Base-by-base conservation (phyloP, 2,797 vertebrate species). In the Coranthus polyacanthus region DNA sequence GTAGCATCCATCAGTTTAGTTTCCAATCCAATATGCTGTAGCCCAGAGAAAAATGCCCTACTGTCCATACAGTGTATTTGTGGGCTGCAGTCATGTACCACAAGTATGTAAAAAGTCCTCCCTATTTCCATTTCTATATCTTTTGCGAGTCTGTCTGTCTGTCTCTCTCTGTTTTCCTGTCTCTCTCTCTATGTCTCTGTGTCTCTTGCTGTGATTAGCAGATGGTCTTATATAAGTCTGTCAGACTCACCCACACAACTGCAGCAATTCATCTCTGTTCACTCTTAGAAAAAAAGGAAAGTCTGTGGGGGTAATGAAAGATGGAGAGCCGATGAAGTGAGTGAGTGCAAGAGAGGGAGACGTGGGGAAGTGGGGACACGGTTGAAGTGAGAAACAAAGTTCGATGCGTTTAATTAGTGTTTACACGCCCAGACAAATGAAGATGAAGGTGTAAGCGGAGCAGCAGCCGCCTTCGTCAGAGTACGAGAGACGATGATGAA, bases 181-280 rank as follows among this genome's bases (percentile, higher is more conserved):
- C 18, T 56, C 3, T 68, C 10, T 53, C 34, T 55, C 58, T 62
- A 47, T n/a, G n/a, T 68, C 7, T 41, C 29, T 9, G 7, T 32
- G 29, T 32, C 41, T 65, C 64, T 75, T 69, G 53, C 62, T 85
- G 51, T 78, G 79, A 85, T 87, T 78, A 85, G 72, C 57, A 75
- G 66, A 81, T 80, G 65, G 60, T 74, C 62, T 87, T 87, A 81
- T 70, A 68, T 86, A 81, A 86, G 75, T 72, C 76, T 68, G 55
- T 79, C 66, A 85, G 76, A 68, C 68, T 89, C 82, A 68, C 78
- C 79, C 81, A 86, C 82, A 78, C 64, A 78, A 68, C 74, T 85
- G 78, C 85, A 81, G 75, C 49, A 4, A 79, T 83, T 79, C 65
- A 72, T 81, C 71, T 67, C 66, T 76, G 55, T 65, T 82, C 61